A percentile compares a stretch with the other conserved stretches of the same genome.
Evolutionary conservation across 2,888 invertebrate genomes (phyloP).

Genomic region (Pseudococcus jackbeardsleyi): DNA sequence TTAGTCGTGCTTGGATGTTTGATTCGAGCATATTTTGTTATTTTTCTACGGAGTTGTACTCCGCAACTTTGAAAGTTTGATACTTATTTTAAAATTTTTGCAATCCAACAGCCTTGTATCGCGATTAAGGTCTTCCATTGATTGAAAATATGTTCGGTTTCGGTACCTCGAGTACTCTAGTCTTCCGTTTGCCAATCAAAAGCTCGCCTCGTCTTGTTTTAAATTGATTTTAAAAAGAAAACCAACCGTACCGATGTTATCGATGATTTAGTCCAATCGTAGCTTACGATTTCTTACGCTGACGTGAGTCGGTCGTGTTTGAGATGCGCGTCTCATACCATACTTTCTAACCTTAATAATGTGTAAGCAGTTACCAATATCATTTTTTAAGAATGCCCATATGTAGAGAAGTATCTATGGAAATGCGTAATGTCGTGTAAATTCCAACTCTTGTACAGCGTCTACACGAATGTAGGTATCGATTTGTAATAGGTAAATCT

Average conservation of each 20-base stretch:
- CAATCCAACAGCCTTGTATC: neutral
- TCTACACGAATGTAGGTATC: neutral
- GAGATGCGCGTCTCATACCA: slow-evolving; percentile 17
- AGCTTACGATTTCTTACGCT: neutral
- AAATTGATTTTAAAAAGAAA: neutral
- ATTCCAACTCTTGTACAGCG: neutral
- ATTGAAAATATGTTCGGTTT: neutral
- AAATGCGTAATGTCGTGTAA: slow-evolving; percentile 17
- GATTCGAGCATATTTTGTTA: neutral
- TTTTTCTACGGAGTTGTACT: neutral
- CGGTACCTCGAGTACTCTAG: slow-evolving; percentile 9
- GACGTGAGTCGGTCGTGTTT: slow-evolving; percentile 14
- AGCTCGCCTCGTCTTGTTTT: neutral
- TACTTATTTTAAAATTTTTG: neutral
- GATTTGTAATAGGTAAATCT: neutral
- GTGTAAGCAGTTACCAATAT: slow-evolving; percentile 44
- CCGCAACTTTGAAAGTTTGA: neutral
- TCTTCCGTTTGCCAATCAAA: slow-evolving; percentile 31
- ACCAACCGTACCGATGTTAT: neutral
- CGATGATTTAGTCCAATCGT: too few relatives aligned
- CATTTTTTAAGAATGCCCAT: neutral
- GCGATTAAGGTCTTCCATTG: neutral
- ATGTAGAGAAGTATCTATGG: neutral
- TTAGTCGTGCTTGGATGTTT: neutral
- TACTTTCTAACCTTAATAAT: slow-evolving; percentile 35